Evolutionary conservation across 2,888 invertebrate genomes (phyloP).

Genomic region (Trichogramma dendrolimi): DNA sequence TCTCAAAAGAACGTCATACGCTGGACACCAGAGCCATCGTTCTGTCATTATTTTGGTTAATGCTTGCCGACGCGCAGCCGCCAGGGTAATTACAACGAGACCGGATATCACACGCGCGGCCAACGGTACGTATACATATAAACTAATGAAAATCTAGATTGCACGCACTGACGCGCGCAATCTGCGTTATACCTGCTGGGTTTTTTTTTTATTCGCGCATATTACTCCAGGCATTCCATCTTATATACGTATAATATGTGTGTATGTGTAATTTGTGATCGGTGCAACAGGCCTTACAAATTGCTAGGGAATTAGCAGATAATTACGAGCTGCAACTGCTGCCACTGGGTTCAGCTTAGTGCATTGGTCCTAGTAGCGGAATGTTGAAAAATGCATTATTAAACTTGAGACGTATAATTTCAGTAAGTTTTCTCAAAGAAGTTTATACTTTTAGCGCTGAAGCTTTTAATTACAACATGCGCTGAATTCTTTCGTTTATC

Average conservation of each 20-base stretch:
- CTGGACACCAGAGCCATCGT: too few relatives aligned
- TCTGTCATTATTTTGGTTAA: not conserved
- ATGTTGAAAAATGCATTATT: too few relatives aligned
- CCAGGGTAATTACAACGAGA: slow-evolving; percentile 25
- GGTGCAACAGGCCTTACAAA: slow-evolving; percentile 29
- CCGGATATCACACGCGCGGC: slow-evolving; percentile 24
- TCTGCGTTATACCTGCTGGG: too few relatives aligned
- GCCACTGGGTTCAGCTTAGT: not conserved
- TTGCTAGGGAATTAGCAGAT: slow-evolving; percentile 29
- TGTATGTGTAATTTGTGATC: slow-evolving; percentile 1
- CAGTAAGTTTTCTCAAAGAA: not conserved
- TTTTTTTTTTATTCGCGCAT: too few relatives aligned
- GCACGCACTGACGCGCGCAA: slow-evolving; percentile 24
- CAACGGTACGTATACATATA: slow-evolving; percentile 11
- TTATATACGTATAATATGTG: too few relatives aligned
- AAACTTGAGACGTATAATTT: not conserved
- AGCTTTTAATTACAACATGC: too few relatives aligned
- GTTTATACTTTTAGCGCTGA: not conserved
- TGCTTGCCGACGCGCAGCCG: not conserved
- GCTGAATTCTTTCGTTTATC: too few relatives aligned
- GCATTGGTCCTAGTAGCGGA: too few relatives aligned
- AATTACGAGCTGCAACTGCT: slow-evolving; percentile 20
- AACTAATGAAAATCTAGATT: slow-evolving; percentile 35
- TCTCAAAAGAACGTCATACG: too few relatives aligned
- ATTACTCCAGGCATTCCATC: too few relatives aligned